Conservation (phyloP, 1,140 invertebrate species). For the Papilio aristodemus region DNA sequence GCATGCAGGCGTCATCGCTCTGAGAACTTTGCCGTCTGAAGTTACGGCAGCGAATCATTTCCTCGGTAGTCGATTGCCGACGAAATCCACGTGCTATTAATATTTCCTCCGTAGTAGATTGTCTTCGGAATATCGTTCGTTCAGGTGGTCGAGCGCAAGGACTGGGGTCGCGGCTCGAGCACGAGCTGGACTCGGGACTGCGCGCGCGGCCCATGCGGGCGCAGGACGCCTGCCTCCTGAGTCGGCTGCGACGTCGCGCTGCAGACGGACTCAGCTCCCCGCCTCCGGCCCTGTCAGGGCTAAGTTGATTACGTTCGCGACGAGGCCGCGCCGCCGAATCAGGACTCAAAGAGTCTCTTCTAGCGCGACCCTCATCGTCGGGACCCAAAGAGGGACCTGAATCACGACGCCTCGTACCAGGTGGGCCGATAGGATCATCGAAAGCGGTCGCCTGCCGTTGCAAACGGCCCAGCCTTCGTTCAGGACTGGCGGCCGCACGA, state of each 20-base stretch:
- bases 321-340: constrained; percentile 88
- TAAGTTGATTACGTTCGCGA: constrained; percentile 88
- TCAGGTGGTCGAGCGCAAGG: constrained; percentile 84
- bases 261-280: constrained; percentile 87
- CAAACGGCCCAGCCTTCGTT: constrained; percentile 86
- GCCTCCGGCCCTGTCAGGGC: constrained; percentile 86
- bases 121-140: constrained; percentile 88
- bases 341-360: constrained; percentile 91
- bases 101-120: constrained; percentile 95
- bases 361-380: constrained; percentile 86
- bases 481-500: constrained; percentile 84
- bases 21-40: constrained; percentile 90
- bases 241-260: constrained; percentile 82
- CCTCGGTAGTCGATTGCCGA: constrained; percentile 93
- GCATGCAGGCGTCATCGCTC: constrained; percentile 87
- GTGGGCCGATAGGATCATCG: constrained; percentile 89
- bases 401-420: constrained; percentile 84
- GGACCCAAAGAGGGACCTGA: constrained; percentile 90
- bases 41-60: constrained; percentile 94
- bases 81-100: constrained; percentile 93
- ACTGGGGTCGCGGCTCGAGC: constrained; percentile 87
- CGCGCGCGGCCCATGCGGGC: constrained; percentile 81
- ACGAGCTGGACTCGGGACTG: constrained; percentile 88
- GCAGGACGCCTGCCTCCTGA: constrained; percentile 90
- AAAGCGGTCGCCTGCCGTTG: constrained; percentile 93